Conservation (phyloP, 2,797 vertebrate genomes). For the Myotis vivesi region DNA sequence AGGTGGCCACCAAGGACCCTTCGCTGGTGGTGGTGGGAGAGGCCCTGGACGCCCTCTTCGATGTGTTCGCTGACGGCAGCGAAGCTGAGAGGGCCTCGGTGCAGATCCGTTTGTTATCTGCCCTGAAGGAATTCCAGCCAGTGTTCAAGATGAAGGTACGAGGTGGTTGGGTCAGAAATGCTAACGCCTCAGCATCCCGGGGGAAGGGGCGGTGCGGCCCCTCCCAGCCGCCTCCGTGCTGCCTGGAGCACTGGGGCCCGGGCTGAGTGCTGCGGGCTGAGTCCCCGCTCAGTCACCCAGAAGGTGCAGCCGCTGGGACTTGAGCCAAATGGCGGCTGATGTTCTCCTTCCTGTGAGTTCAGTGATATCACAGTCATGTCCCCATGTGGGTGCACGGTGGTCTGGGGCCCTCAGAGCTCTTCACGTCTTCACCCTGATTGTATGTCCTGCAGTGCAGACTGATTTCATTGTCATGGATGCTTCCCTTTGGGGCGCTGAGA, state of each 20-base stretch:
- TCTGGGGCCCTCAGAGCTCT: neutral
- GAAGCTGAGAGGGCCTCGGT: constrained; percentile 92
- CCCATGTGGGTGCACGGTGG: rapidly evolving
- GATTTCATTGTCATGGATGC: neutral
- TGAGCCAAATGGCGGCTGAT: neutral
- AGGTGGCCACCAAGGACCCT: constrained; percentile 89
- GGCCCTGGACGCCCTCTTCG: constrained; percentile 95
- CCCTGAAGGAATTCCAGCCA: constrained; percentile 93
- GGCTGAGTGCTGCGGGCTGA: neutral
- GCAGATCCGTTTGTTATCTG: constrained; percentile 89
- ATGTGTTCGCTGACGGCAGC: constrained; percentile 96
- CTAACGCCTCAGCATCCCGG: neutral
- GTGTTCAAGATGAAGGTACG: constrained; percentile 94
- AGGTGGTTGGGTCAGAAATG: rapidly evolving
- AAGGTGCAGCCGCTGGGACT: neutral
- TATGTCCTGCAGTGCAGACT: neutral
- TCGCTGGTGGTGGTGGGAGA: constrained; percentile 95
- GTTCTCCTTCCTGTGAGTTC: neutral
- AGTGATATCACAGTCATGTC: neutral
- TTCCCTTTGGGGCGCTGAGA: neutral
- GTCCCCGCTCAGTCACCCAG: neutral
- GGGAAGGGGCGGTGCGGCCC: neutral
- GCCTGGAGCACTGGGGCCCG: neutral
- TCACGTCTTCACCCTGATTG: neutral
- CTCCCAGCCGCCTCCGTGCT: neutral